Evolutionary conservation across 1,140 invertebrate species (phyloP).

Genomic region (Patella vulgata): DNA sequence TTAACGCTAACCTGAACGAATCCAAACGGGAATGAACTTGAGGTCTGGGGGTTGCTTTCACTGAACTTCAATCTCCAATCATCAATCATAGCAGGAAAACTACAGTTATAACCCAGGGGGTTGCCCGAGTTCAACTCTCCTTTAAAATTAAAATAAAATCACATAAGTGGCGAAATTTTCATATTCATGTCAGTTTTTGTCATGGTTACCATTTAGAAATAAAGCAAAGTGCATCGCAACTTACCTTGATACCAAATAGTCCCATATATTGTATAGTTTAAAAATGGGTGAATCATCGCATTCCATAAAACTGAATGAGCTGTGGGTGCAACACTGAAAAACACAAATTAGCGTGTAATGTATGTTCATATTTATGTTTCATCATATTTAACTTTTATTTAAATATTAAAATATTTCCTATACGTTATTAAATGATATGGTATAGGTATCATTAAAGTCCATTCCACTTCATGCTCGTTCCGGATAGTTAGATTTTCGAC

Average conservation of each 20-base stretch:
- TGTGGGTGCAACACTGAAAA: constrained; percentile 5
- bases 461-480: no score
- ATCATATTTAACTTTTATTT: no score
- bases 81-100: constrained; percentile 55
- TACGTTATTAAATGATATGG: no score
- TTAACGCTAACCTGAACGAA: constrained; percentile 51
- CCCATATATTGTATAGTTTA: constrained; percentile 53
- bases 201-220: constrained; percentile 22
- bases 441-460: no score
- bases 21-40: constrained; percentile 48
- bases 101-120: constrained; percentile 45
- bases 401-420: no score
- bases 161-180: constrained; percentile 27
- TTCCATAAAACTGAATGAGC: constrained; percentile 44
- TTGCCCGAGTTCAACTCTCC: constrained; percentile 28
- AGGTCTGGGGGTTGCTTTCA: constrained; percentile 36
- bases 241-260: constrained; percentile 60
- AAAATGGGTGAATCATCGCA: constrained; percentile 56
- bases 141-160: no score
- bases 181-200: constrained; percentile 17
- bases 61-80: constrained; percentile 52
- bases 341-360: no score
- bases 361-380: no score
- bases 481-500: no score
- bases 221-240: constrained; percentile 24